These are phyloP conservation scores for Temnopleurus reevesii DNA, from an alignment of 53 echinoderm and acorn worm genomes.

Conservation along the genomic window DNA sequence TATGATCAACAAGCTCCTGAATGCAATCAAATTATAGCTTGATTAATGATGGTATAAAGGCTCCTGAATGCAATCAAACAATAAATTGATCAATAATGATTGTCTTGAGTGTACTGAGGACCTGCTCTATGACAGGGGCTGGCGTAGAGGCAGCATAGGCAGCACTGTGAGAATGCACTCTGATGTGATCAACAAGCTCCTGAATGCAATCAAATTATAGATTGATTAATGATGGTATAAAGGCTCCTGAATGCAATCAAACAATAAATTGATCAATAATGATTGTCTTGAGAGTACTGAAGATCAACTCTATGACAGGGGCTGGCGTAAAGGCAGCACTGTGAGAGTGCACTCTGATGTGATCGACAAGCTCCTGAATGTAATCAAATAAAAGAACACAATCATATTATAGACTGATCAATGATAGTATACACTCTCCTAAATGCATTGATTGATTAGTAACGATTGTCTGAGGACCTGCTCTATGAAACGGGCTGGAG, in stretches of 20 bases:
- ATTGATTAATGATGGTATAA: no score
- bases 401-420: no score
- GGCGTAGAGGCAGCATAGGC: conserved; percentile 78
- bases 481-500: conserved; percentile 81
- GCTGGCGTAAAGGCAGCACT: conserved; percentile 77
- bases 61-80: no score
- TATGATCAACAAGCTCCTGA: conserved; percentile 79
- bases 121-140: conserved; percentile 85
- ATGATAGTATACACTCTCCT: no score
- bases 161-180: conserved; percentile 83
- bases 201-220: no score
- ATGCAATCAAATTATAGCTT: no score
- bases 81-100: conserved; percentile 53
- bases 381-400: not conserved
- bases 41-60: no score
- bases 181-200: conserved; percentile 85
- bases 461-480: conserved; percentile 89
- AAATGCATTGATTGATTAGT: no score
- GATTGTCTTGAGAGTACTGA: conserved; percentile 71
- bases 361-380: no score
- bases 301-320: conserved; percentile 80
- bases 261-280: conserved; percentile 73
- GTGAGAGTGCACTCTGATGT: conserved; percentile 80
- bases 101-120: conserved; percentile 76
- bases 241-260: no score